A percentile compares a stretch with the other conserved stretches of the same genome.
These are phyloP conservation scores for Craniophora ligustri DNA, from an alignment of 2,888 invertebrate genomes.

Conservation along the genomic window DNA sequence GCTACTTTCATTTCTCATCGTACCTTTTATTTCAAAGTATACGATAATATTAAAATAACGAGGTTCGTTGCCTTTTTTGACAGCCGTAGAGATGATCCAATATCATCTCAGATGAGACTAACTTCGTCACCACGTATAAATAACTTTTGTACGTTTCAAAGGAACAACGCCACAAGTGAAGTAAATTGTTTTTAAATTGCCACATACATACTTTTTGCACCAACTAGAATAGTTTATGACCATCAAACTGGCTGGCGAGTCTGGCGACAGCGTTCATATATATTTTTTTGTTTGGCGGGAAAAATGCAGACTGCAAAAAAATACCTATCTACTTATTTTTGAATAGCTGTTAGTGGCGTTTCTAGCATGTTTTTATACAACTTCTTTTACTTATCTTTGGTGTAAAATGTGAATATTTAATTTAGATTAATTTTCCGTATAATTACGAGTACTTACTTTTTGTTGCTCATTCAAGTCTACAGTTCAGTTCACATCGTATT, in stretches of 20 bases:
- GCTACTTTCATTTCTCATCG: too few relatives aligned
- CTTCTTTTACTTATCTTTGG: constrained; percentile 15
- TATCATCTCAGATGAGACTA: not conserved
- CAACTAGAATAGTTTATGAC: constrained; percentile 21
- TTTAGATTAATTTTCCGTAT: not conserved
- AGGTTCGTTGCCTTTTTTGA: not conserved
- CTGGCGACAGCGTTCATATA: constrained; percentile 12
- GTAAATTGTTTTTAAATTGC: constrained; percentile 50
- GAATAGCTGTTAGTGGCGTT: constrained; percentile 29
- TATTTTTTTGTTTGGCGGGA: constrained; percentile 26
- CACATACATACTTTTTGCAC: constrained; percentile 30
- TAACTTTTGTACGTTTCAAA: constrained; percentile 25
- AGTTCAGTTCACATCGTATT: too few relatives aligned
- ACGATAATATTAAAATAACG: too few relatives aligned
- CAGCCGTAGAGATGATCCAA: not conserved
- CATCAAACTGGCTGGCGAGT: too few relatives aligned
- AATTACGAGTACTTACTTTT: not conserved
- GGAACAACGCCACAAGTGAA: constrained; percentile 13
- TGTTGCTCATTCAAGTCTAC: too few relatives aligned
- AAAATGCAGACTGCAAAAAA: constrained; percentile 38
- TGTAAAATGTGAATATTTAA: constrained; percentile 7
- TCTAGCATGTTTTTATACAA: constrained; percentile 16
- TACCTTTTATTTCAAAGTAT: too few relatives aligned
- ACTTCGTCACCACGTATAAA: constrained; percentile 7
- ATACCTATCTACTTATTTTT: too few relatives aligned